Conservation (phyloP, 2,888 invertebrate genomes). For the Torymus tubicola region DNA sequence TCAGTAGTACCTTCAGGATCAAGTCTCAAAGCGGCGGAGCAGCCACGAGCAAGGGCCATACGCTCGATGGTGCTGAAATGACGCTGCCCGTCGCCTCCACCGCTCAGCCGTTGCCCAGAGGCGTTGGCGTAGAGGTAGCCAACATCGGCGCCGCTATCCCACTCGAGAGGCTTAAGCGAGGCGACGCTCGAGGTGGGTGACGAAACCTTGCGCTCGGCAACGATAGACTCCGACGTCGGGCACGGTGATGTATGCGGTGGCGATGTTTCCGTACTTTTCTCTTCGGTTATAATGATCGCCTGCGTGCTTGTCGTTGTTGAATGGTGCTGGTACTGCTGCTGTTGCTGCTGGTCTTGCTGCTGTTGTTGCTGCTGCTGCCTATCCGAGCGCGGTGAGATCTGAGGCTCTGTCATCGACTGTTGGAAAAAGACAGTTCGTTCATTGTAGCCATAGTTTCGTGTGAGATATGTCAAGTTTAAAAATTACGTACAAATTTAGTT, state of each 20-base stretch:
- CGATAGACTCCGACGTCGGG: too few species aligned
- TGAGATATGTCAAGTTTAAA: too few species aligned
- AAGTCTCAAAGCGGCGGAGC: slow-evolving; percentile 74
- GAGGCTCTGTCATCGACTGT: slow-evolving; percentile 39
- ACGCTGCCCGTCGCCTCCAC: slow-evolving; percentile 13
- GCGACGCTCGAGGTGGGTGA: slow-evolving; percentile 87
- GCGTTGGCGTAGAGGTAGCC: slow-evolving; percentile 82
- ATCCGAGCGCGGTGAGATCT: not conserved
- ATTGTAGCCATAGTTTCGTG: too few species aligned
- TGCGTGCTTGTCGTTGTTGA: not conserved
- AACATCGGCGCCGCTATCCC: slow-evolving; percentile 93
- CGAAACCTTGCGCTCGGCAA: slow-evolving; percentile 75
- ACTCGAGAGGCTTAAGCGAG: slow-evolving; percentile 87
- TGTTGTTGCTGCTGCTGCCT: slow-evolving; percentile 1
- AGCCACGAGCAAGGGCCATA: slow-evolving; percentile 78
- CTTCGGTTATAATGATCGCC: slow-evolving; percentile 11
- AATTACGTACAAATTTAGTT: too few species aligned
- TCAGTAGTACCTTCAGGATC: slow-evolving; percentile 77
- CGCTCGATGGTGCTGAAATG: slow-evolving; percentile 81
- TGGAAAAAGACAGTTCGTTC: not conserved
- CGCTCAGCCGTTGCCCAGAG: slow-evolving; percentile 9
- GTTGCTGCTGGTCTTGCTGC: not conserved
- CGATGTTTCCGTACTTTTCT: slow-evolving; percentile 16
- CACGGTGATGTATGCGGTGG: not conserved
- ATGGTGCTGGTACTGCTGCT: not conserved